Conservation (phyloP, 2,113 vertebrate species). For the Rhineura floridana region DNA sequence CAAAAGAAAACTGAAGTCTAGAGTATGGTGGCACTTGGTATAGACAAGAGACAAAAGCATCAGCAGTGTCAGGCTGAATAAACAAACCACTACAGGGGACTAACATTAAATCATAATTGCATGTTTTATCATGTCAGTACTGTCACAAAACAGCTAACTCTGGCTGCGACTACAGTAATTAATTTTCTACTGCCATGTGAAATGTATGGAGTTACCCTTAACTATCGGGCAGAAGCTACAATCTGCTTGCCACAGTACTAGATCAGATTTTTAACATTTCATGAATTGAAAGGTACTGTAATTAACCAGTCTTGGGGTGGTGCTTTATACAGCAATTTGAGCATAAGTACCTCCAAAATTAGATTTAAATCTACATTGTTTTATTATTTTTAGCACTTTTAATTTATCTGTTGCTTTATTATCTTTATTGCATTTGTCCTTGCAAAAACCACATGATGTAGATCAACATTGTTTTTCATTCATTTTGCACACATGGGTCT, state of each 20-base stretch:
- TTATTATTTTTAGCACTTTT: conserved; percentile 13
- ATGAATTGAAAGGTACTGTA: conserved; percentile 1
- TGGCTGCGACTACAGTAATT: conserved; percentile 59
- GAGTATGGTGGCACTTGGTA: conserved; percentile 8
- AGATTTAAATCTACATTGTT: neutral
- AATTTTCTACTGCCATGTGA: conserved; percentile 58
- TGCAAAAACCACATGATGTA: neutral
- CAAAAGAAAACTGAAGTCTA: conserved; percentile 29
- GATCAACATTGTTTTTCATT: neutral
- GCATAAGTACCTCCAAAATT: neutral
- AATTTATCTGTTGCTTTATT: conserved; percentile 7
- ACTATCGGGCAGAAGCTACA: conserved; percentile 42
- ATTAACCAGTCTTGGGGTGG: conserved; percentile 24
- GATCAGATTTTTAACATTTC: conserved; percentile 47
- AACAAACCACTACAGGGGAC: conserved; percentile 55
- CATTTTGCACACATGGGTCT: neutral
- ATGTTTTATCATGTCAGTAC: conserved; percentile 59
- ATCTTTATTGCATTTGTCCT: neutral
- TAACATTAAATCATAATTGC: conserved; percentile 64
- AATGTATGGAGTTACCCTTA: conserved; percentile 50
- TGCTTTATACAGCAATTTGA: conserved; percentile 8
- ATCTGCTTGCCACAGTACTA: conserved; percentile 45
- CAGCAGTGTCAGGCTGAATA: conserved; percentile 45
- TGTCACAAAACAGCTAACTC: conserved; percentile 54
- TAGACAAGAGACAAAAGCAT: conserved; percentile 51